phyloP scores from a whole-genome alignment of 1,140 invertebrate genomes.

The Drosophila albomicans region DNA sequence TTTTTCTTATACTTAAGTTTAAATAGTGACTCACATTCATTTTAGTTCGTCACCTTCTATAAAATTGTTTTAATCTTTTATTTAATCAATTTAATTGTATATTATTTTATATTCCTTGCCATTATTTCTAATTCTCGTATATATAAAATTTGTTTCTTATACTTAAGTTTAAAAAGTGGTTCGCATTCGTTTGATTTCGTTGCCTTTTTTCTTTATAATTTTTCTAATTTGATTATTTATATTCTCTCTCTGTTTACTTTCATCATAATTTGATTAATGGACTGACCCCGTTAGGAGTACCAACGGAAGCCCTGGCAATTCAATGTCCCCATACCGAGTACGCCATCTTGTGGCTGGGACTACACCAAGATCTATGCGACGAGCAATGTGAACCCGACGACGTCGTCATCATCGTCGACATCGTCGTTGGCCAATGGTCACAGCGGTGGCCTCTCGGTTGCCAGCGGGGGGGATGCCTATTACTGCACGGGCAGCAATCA shows the following conservation, averaged over 20 bases:
- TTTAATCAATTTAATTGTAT: no score
- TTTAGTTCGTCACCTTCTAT: no score
- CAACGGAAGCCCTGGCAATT: constrained; percentile 77
- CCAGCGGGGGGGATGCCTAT: constrained; percentile 66
- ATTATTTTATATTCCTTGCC: background rate
- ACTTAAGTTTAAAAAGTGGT: background rate
- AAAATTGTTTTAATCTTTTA: no score
- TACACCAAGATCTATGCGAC: constrained; percentile 81
- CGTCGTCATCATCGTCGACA: no score
- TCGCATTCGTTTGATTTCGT: background rate
- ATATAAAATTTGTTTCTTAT: background rate
- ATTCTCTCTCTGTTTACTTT: background rate
- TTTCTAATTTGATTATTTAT: constrained; percentile 25
- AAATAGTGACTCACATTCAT: no score
- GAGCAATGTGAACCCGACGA: constrained; percentile 22
- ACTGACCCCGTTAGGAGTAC: constrained; percentile 51
- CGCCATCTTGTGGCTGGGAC: constrained; percentile 83
- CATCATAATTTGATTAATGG: constrained; percentile 31
- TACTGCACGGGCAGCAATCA: constrained; percentile 82
- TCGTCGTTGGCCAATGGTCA: constrained; percentile 38
- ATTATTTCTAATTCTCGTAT: no score
- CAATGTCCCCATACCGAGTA: constrained; percentile 76
- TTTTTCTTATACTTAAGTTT: background rate
- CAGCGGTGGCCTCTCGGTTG: constrained; percentile 28
- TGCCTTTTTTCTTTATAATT: constrained; percentile 27